A percentile compares a stretch with the other conserved stretches of the same genome.
Conservation (phyloP, 2,888 invertebrate genomes). For the Noctua janthe region DNA sequence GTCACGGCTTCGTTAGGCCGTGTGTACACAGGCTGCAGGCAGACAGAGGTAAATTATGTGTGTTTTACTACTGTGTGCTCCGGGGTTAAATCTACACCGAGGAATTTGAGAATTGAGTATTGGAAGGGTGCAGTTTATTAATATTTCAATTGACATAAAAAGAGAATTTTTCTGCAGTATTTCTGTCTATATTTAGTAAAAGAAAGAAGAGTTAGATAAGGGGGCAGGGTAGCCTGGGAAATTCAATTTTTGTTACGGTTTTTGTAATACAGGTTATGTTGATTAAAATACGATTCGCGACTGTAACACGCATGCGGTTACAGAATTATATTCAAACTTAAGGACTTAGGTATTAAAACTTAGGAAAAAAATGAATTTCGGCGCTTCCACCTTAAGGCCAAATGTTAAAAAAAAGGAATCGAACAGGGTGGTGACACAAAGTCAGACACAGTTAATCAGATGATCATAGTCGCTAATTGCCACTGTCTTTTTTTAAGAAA, state of each 20-base stretch:
- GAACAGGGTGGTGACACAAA: no score
- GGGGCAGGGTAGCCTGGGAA: no score
- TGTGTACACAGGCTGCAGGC: constrained; percentile 70
- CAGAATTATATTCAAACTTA: no score
- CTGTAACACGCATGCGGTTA: no score
- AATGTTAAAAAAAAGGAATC: no score
- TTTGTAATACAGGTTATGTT: no score
- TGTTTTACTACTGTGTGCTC: constrained; percentile 43
- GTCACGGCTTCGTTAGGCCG: constrained; percentile 79
- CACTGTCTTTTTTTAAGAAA: not conserved
- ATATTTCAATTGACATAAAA: constrained; percentile 4
- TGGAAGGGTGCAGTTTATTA: constrained; percentile 31
- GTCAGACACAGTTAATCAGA: not conserved
- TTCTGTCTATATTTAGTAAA: not conserved
- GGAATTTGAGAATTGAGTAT: constrained; percentile 36
- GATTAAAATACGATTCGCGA: no score
- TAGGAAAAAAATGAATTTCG: no score
- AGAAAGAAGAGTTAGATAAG: not conserved
- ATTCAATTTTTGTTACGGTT: no score
- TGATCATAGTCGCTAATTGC: not conserved
- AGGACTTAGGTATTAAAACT: no score
- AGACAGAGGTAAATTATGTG: constrained; percentile 53
- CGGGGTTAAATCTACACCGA: constrained; percentile 45
- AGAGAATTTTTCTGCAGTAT: not conserved
- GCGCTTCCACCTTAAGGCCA: no score